A percentile compares a stretch with the other conserved stretches of the same genome.
phyloP scores from a whole-genome alignment of 2,797 vertebrate genomes.

The Darevskia nairensis region DNA sequence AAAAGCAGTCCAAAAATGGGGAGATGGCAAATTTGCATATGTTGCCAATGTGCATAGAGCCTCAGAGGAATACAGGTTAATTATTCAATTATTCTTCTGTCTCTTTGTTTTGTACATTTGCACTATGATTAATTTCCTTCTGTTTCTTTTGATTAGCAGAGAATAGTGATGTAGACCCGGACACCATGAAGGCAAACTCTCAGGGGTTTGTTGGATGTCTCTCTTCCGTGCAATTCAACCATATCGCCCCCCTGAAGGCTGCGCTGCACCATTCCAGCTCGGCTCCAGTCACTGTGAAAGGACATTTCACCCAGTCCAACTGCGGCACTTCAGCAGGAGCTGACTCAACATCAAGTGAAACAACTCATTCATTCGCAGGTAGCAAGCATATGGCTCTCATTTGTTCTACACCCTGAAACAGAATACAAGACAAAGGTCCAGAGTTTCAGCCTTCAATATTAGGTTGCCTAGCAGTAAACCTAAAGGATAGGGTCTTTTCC shows the following conservation, averaged over 20 bases:
- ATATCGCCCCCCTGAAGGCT: slow-evolving; percentile 89
- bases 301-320: slow-evolving; percentile 82
- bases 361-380: slow-evolving; percentile 90
- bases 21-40: slow-evolving; percentile 19
- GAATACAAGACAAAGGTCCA: slow-evolving; percentile 5
- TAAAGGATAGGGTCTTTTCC: slow-evolving; percentile 2
- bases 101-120: slow-evolving; percentile 49
- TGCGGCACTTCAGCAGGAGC: slow-evolving; percentile 82
- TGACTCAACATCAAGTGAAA: slow-evolving; percentile 84
- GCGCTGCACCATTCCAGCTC: slow-evolving; percentile 82
- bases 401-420: slow-evolving; percentile 15
- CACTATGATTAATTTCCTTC: slow-evolving; percentile 45
- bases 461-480: neutral
- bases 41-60: slow-evolving; percentile 13
- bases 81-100: slow-evolving; percentile 65
- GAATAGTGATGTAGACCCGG: slow-evolving; percentile 81
- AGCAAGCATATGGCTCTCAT: slow-evolving; percentile 44
- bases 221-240: slow-evolving; percentile 90
- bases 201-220: slow-evolving; percentile 92
- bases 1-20: slow-evolving; percentile 9
- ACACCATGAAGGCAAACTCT: slow-evolving; percentile 83
- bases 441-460: slow-evolving; percentile 10
- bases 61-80: slow-evolving; percentile 55
- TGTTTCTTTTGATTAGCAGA: slow-evolving; percentile 76
- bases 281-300: slow-evolving; percentile 81